Evolutionary conservation across 2,888 invertebrate genomes (phyloP), one percentile per base, ranked within the genome.

Genomic region (Campaea margaritaria): DNA sequence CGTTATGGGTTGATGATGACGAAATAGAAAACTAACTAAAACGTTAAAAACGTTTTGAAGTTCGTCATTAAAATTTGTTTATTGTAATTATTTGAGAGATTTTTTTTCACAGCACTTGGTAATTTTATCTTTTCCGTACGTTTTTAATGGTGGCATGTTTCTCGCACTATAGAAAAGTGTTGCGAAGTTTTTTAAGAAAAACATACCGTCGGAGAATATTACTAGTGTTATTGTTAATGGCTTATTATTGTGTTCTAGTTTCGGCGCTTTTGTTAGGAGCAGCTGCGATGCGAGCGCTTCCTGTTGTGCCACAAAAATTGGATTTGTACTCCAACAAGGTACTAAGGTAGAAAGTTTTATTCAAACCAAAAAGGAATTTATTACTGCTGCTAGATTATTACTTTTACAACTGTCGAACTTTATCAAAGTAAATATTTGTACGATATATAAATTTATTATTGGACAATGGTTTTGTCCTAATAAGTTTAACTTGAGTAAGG

Each of bases 261-360:
- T 52, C 44, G 58, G 49, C 59, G 10, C 48, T 51, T 66, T 58
- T 49, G 62, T n/a, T 46, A 14, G 49, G 64, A 56, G 69, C 67
- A 64, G 54, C 46, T 27, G 53, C 68, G 71, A 67, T 75, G 75
- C 72, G 67, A 73, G 64, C 62, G 50, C 62, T 76, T 76, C 76
- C 76, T 75, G 74, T 55, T 60, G 60, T 58, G 36, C 42, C 50
- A 56, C 56, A 56, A 41, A 58, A 51, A 42, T 44, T 46, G 36
- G 49, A 52, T 48, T 52, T 34, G 46, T 53, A 42, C 36, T 13
- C 5, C 42, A 38, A 38, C 28, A 16, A 31, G 1, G 21, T 14
- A 34, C 48, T 31, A 9, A n/a, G 21, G 21, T 38, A n/a, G 2
- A 34, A 46, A 15, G 31, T 31, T 15, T 34, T n/a, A 36, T 36